Base-by-base conservation (phyloP, 2,797 vertebrate species). In the Dryobates pubescens region DNA sequence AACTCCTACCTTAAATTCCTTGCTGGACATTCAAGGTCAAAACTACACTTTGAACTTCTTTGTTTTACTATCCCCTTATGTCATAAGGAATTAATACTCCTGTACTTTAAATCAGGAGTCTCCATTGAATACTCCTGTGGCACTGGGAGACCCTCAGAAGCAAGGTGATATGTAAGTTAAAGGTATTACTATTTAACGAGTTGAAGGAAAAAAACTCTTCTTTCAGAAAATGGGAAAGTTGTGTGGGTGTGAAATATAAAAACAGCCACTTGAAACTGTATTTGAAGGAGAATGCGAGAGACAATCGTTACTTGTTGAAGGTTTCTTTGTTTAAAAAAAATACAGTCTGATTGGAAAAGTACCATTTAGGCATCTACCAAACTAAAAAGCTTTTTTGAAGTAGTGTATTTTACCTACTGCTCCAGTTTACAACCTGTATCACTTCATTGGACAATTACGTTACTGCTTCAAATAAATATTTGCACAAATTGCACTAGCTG, bases 391-490 rank as follows among this genome's bases (percentile, higher is more conserved):
- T 49, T 65, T 45, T 69, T 32, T 62, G 49, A 51, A 51, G 49
- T 54, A 67, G 17, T 45, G 18, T 65, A 72, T 79, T 92, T 82
- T 57, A 34, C 12, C 22, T 30, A 80, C 54, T 90, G 49, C 51
- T 95, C 91, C 86, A 93, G 83, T 29, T 68, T 18, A 59, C 57
- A 89, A 84, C 24, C 53, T 69, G 19, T 68, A 82, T 89, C 51
- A 71, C 20, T 82, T 70, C 30, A 24, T 2, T 70, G 59, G 38
- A 86, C 82, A 56, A 90, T 77, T 63, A 29, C 0, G 18, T 56
- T 59, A 90, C 76, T 79, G 74, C 88, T 95, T 87, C 75, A 59
- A 85, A 94, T 73, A 16, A 95, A 26, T 70, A 96, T 82, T 68
- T 92, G 62, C 23, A 88, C 51, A 94, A 95, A 93, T 77, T 82